Evolutionary conservation across 2,113 vertebrate species (phyloP), one percentile per base, ranked within the genome.

Genomic region (Cinclus mexicanus): DNA sequence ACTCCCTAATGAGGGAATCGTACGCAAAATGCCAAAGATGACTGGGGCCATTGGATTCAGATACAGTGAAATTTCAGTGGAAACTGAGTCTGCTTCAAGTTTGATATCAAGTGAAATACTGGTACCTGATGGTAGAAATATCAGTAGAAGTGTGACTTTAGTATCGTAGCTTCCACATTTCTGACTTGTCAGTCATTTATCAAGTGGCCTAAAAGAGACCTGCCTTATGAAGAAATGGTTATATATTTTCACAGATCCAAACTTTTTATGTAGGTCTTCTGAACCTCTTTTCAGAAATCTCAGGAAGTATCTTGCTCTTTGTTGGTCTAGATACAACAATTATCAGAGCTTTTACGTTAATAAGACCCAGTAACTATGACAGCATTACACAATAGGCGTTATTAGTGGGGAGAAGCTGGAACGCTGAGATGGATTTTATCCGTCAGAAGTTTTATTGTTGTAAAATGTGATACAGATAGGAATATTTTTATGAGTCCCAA

Each of bases 401-500:
- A 88, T 72, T 74, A 90, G 39, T 1, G 4, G 76, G n/a, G 67
- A 91, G 29, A 52, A 80, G 42, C 55, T 83, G 79, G 71, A 90
- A 88, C 2, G 0, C 2, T 1, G 22, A 88, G 44, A 83, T 29
- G 47, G 24, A 25, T 88, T 93, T 94, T 83, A 78, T 92, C 59
- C 21, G 10, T 61, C 68, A 64, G 35, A 80, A 71, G 9, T 89
- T 68, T 89, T 93, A 87, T 63, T 81, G 74, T 24, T 79, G 59
- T 24, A 89, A 93, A 87, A 89, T 67, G 29, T 46, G 33, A 57
- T 82, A 89, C 78, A 78, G 82, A 85, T 68, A 93, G 65, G 63
- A 88, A 95, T 68, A 88, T 60, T 96, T 96, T 92, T 90, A 94
- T 83, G 56, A 88, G 82, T 67, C 71, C 68, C 71, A 74, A 14